Conservation (phyloP, 2,888 invertebrate species). For the Phanerotoma sp. region DNA sequence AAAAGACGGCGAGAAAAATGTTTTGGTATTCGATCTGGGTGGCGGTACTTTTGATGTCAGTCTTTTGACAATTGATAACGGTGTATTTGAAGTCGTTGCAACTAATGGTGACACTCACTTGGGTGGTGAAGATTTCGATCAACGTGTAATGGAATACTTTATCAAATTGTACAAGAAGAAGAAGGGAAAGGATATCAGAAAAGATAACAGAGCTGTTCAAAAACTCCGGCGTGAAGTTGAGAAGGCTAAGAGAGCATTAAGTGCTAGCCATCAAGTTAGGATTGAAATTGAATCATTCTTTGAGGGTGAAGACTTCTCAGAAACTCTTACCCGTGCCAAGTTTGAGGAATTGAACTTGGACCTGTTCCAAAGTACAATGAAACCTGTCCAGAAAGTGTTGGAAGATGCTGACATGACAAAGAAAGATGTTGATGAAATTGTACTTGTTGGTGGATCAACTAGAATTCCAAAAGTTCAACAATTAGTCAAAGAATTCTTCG, state of each 20-base stretch:
- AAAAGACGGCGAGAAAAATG: constrained; percentile 97
- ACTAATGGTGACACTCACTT: constrained; percentile 97
- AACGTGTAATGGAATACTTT: constrained; percentile 98
- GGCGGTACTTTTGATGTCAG: constrained; percentile 99
- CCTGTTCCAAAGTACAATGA: constrained; percentile 64
- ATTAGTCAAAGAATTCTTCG: constrained; percentile 91
- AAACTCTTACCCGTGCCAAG: constrained; percentile 96
- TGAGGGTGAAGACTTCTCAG: constrained; percentile 98
- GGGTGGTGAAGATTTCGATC: constrained; percentile 99
- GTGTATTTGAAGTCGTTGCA: constrained; percentile 92
- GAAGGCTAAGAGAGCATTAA: constrained; percentile 95
- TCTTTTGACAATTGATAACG: constrained; percentile 96
- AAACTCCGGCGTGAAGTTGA: constrained; percentile 96
- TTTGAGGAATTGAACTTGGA: constrained; percentile 98
- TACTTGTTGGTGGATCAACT: constrained; percentile 97
- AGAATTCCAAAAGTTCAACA: constrained; percentile 98
- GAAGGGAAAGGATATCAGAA: constrained; percentile 95
- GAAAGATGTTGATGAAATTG: constrained; percentile 97
- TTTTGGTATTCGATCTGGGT: constrained; percentile 97
- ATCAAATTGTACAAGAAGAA: constrained; percentile 98
- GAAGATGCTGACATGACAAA: constrained; percentile 99
- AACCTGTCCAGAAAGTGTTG: constrained; percentile 78
- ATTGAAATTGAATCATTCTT: constrained; percentile 99
- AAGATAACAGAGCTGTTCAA: constrained; percentile 92
- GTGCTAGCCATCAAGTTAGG: constrained; percentile 91